Percentiles rank a stretch among this genome's conserved stretches.
Conservation (phyloP, 2,888 invertebrate genomes). For the Saturnia pavonia region DNA sequence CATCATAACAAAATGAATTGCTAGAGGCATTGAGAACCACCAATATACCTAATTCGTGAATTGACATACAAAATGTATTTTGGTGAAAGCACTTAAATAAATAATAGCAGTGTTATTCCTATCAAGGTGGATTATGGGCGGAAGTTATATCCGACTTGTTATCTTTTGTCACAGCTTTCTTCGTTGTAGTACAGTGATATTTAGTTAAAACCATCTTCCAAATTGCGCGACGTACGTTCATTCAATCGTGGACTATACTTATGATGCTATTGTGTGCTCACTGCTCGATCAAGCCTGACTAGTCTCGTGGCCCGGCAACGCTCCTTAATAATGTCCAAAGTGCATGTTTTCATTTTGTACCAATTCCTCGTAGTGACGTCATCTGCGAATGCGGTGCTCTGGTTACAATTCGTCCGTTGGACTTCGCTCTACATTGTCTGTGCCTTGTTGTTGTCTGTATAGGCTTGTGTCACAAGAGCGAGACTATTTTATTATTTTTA, state of each 20-base stretch:
- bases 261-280: not conserved
- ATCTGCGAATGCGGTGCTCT: slow-evolving; percentile 41
- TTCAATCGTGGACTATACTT: slow-evolving; percentile 3
- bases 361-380: slow-evolving; percentile 45
- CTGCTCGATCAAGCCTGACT: slow-evolving; percentile 7
- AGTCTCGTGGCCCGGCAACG: not conserved
- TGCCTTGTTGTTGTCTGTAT: slow-evolving; percentile 34
- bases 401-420: slow-evolving; percentile 55
- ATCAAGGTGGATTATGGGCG: not conserved
- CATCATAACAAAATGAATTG: not conserved
- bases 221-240: not conserved
- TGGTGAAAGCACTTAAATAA: not conserved
- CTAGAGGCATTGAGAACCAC: not conserved
- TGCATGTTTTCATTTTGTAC: slow-evolving; percentile 47
- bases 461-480: slow-evolving; percentile 33
- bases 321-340: slow-evolving; percentile 37
- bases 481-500: not conserved
- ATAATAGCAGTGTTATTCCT: not conserved
- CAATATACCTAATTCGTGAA: not conserved
- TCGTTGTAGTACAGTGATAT: not conserved
- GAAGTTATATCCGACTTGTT: not conserved
- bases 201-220: not conserved
- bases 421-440: slow-evolving; percentile 61
- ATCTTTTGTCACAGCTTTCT: not conserved
- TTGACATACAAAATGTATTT: not conserved